A percentile compares a stretch with the other conserved stretches of the same genome.
phyloP scores from a whole-genome alignment of 1,140 invertebrate genomes.

The Aphaenogaster ashmeadi region DNA sequence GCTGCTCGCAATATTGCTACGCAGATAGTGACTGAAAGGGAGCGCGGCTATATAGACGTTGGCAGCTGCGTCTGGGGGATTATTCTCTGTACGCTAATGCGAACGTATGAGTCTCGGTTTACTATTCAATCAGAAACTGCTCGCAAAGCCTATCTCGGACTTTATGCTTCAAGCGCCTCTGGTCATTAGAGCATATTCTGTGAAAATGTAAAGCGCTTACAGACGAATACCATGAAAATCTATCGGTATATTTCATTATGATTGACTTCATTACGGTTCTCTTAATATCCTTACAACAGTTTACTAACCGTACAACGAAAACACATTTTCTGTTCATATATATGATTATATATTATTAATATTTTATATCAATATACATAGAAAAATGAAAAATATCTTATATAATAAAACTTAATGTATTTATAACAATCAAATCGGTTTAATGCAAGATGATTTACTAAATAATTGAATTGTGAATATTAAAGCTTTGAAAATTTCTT shows the following conservation, averaged over 20 bases:
- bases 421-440: neutral
- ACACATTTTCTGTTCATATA: neutral
- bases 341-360: neutral
- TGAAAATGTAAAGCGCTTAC: constrained; percentile 57
- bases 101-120: constrained; percentile 68
- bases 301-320: neutral
- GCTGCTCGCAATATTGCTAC: constrained; percentile 60
- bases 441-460: constrained; percentile 13
- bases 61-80: constrained; percentile 67
- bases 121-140: constrained; percentile 70
- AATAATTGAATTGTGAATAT: neutral
- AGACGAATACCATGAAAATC: constrained; percentile 49
- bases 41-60: constrained; percentile 55
- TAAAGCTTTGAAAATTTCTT: neutral
- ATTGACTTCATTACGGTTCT: constrained; percentile 8
- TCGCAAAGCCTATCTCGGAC: constrained; percentile 62
- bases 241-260: neutral
- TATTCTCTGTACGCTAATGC: constrained; percentile 66
- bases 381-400: neutral
- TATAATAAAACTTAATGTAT: neutral
- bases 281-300: neutral
- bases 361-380: neutral
- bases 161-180: constrained; percentile 44
- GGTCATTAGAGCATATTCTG: constrained; percentile 60
- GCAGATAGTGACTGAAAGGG: constrained; percentile 65